A percentile compares a stretch with the other conserved stretches of the same genome.
Evolutionary conservation across 1,140 invertebrate species (phyloP).

Genomic region (Drosophila pseudoobscura): DNA sequence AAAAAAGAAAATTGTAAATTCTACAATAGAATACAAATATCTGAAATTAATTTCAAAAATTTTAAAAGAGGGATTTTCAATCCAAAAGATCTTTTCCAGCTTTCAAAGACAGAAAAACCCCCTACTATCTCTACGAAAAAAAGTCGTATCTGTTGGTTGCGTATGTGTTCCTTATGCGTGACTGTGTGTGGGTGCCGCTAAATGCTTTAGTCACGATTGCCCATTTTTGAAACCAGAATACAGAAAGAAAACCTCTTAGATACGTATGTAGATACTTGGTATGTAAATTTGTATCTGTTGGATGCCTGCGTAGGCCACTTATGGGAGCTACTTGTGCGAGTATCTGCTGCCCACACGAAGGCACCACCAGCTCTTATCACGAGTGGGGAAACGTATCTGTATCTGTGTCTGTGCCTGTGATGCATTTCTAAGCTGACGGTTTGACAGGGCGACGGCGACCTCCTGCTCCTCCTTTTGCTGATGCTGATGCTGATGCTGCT

Average conservation of each 20-base stretch:
- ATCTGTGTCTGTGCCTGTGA: conserved; percentile 7
- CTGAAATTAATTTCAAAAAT: no score
- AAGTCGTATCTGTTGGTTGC: conserved; percentile 4
- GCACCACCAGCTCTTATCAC: conserved; percentile 26
- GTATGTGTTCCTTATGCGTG: not conserved
- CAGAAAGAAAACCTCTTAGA: conserved; percentile 8
- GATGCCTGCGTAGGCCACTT: conserved; percentile 24
- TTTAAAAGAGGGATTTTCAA: no score
- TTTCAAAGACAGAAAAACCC: no score
- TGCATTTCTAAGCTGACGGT: conserved; percentile 44
- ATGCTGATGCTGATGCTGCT: not conserved
- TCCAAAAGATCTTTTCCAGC: no score
- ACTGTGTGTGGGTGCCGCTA: conserved; percentile 23
- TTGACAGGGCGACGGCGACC: conserved; percentile 1
- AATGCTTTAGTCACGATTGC: conserved; percentile 25
- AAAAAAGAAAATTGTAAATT: no score
- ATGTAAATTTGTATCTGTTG: conserved; percentile 31
- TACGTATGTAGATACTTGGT: conserved; percentile 1
- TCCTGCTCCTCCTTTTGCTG: not conserved
- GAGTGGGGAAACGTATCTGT: conserved; percentile 14
- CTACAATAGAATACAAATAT: no score
- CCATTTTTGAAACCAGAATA: conserved; percentile 15
- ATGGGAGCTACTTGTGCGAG: conserved; percentile 12
- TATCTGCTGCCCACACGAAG: conserved; percentile 29
- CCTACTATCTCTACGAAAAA: not conserved